phyloP scores from a whole-genome alignment of 1,140 invertebrate genomes.

The Saxidomus purpurata region DNA sequence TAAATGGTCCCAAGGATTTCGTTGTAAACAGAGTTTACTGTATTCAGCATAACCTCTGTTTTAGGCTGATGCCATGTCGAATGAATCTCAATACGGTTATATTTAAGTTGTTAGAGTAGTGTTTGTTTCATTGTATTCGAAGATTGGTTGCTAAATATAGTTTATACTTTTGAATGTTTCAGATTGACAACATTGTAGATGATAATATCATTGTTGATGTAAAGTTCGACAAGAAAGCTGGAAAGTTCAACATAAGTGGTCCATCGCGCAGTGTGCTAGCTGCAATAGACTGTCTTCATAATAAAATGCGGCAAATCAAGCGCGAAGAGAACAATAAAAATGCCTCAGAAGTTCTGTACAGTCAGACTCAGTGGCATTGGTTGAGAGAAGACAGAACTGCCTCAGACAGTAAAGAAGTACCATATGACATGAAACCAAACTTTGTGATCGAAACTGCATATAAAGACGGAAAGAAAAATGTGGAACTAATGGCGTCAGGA shows the following conservation, averaged over 20 bases:
- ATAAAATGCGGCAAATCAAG: slow-evolving; percentile 39
- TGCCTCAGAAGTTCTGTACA: slow-evolving; percentile 27
- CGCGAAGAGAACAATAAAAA: slow-evolving; percentile 22
- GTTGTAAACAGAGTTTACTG: too few species aligned
- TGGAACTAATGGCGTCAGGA: slow-evolving; percentile 13
- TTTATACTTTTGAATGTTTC: too few species aligned
- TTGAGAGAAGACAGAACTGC: slow-evolving; percentile 17
- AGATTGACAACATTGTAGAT: slow-evolving; percentile 58
- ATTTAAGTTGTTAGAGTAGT: too few species aligned
- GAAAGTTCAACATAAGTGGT: slow-evolving; percentile 42
- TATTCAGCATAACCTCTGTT: too few species aligned
- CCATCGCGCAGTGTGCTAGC: slow-evolving; percentile 19
- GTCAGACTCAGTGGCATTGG: slow-evolving; percentile 58
- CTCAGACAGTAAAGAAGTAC: slow-evolving; percentile 11
- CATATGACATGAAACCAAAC: slow-evolving; percentile 34
- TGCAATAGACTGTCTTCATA: slow-evolving; percentile 47
- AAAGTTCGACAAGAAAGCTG: slow-evolving; percentile 61
- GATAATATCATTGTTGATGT: slow-evolving; percentile 50
- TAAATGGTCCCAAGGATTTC: too few species aligned
- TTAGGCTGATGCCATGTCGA: too few species aligned
- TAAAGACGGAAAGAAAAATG: slow-evolving; percentile 34
- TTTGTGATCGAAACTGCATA: slow-evolving; percentile 57
- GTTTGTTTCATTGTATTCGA: too few species aligned
- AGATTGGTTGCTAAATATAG: too few species aligned
- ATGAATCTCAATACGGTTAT: too few species aligned